phyloP scores from a whole-genome alignment of 2,113 vertebrate genomes.

The Phainopepla nitens region DNA sequence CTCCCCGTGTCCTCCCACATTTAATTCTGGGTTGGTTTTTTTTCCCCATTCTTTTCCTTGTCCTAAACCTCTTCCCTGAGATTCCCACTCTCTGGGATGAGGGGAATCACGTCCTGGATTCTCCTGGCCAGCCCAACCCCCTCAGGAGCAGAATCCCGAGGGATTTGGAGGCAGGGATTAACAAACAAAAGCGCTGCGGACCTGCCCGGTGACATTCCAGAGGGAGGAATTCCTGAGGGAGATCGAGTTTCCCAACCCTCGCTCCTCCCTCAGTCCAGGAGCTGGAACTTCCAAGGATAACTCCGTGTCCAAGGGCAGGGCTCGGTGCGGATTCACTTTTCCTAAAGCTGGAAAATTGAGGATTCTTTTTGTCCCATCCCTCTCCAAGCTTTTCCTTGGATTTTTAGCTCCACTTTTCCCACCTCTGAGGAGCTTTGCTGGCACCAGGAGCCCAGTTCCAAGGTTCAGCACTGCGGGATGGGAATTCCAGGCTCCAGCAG shows the following conservation, averaged over 20 bases:
- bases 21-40: background rate
- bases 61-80: background rate
- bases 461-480: rapidly evolving
- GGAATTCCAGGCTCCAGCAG: background rate
- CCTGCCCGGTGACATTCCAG: background rate
- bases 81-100: rapidly evolving
- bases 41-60: rapidly evolving
- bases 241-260: background rate
- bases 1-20: background rate
- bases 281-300: background rate
- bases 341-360: background rate
- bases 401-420: background rate
- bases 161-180: background rate
- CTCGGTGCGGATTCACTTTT: background rate
- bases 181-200: background rate
- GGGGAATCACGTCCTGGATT: background rate
- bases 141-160: background rate
- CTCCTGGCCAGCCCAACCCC: background rate
- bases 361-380: background rate
- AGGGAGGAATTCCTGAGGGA: background rate
- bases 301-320: background rate
- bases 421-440: rapidly evolving
- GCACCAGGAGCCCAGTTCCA: background rate
- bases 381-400: background rate
- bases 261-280: background rate